Evolutionary conservation across 2,113 vertebrate genomes (phyloP), one percentile per base, ranked within the genome.

Genomic region (Malaclemys terrapin): DNA sequence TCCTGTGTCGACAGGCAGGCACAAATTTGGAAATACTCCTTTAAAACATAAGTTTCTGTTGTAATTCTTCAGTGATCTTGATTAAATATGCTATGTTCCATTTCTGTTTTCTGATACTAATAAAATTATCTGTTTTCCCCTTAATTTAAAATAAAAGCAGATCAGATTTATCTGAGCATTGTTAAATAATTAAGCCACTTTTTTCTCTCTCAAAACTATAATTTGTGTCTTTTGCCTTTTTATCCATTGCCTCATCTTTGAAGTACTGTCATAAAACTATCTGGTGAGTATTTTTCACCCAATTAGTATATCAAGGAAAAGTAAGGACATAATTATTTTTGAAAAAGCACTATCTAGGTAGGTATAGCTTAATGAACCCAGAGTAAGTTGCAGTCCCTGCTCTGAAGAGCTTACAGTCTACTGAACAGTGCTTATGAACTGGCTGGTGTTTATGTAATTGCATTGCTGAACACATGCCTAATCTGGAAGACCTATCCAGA

Each of bases 401-500:
- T 65, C 47, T 49, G 27, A 35, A 82, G 27, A 29, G 42, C 6
- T 22, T 42, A 50, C 50, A 80, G 72, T 2, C 2, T 20, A 45
- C 16, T 42, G 29, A 85, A 49, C 16, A 7, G 84, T 0, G 0
- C 79, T 89, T 69, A 49, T 25, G 72, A 90, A 4, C 80, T 31
- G 86, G 83, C 80, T 10, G 3, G 11, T 78, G 95, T 84, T 95
- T 93, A 78, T 91, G 42, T 87, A 90, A 90, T 72, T 89, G 62
- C 56, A 69, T 82, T 96, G 42, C 87, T 96, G 83, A 97, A 92
- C 91, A 65, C 92, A 93, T 81, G 42, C 82, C 95, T 94, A 94
- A 69, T 89, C 80, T 88, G 50, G 78, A 96, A 96, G 95, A 92
- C 81, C 35, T 95, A 96, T 88, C 84, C 84, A 93, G 93, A 93